These are phyloP conservation scores for Dolichallabes microphthalmus DNA, from an alignment of 2,113 vertebrate genomes.

Conservation along the genomic window DNA sequence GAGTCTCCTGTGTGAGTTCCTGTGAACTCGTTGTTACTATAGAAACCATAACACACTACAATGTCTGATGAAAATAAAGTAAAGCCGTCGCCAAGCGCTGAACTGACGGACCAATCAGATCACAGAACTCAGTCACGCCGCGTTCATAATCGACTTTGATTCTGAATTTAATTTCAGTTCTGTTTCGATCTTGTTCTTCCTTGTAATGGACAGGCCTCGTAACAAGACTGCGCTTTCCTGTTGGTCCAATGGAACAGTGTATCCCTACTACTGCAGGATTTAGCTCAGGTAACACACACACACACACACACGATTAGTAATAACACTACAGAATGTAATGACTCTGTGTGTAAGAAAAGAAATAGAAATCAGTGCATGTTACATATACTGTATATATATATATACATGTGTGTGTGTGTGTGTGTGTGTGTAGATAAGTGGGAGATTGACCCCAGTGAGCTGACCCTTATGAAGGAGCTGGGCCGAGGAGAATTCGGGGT, in stretches of 20 bases:
- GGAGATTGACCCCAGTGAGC: slow-evolving; percentile 89
- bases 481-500: slow-evolving; percentile 88
- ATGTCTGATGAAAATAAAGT: no score
- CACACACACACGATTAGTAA: background rate
- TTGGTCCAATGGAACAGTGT: slow-evolving; percentile 72
- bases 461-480: slow-evolving; percentile 93
- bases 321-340: background rate
- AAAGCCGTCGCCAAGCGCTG: background rate
- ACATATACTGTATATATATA: no score
- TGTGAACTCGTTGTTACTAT: background rate
- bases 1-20: background rate
- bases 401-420: slow-evolving; percentile 23
- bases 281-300: slow-evolving; percentile 74
- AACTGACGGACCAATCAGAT: background rate
- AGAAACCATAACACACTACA: no score
- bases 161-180: background rate
- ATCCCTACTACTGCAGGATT: slow-evolving; percentile 72
- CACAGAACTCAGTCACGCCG: background rate
- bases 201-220: slow-evolving; percentile 72
- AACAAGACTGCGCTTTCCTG: slow-evolving; percentile 76
- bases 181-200: background rate
- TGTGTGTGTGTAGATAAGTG: slow-evolving; percentile 78
- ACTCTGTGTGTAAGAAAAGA: slow-evolving; percentile 10
- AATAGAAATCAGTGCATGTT: background rate
- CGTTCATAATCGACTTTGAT: background rate